Evolutionary conservation across 2,888 invertebrate species (phyloP), one percentile per base, ranked within the genome.

Genomic region (Macrophya annulata): DNA sequence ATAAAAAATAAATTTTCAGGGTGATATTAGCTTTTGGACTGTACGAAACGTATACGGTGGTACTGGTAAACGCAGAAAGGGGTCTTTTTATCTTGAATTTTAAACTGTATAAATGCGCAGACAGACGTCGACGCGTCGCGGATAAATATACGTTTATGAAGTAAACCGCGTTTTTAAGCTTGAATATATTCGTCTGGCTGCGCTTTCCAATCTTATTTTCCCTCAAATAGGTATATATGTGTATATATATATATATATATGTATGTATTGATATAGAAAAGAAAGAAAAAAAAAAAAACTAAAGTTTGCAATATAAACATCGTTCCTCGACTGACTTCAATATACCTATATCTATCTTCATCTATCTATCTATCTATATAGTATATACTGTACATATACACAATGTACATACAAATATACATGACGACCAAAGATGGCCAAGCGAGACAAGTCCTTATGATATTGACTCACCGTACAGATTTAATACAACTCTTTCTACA

Each of bases 391-490:
- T n/a, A n/a, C n/a, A 45, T 10, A 43, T 25, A 76, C 48, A 25
- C 48, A 25, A 45, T 55, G 77, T 51, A 55, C 4, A n/a, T 72
- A 17, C 51, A 55, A 15, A 81, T 21, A 59, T 15, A 17, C 21
- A 21, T 12, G n/a, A 21, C 62, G n/a, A 15, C 6, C 5, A 5
- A n/a, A 81, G 79, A 81, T 81, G 15, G 40, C 59, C 59, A 62
- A 77, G 62, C 59, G 59, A 81, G 79, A 81, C 43, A 40, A 62
- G 62, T 37, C 55, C 37, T 10, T n/a, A n/a, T 17, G 55, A 77
- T 77, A 77, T 77, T 77, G 77, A 77, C 77, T 59, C 55, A 4
- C 17, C 17, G 17, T 10, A n/a, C 17, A 77, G 77, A 55, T 55
- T 37, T 55, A 31, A 55, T 25, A 77, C 2, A 25, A 48, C 45